Base-by-base conservation (phyloP, 2,888 invertebrate genomes). In the Tridacna gigas region DNA sequence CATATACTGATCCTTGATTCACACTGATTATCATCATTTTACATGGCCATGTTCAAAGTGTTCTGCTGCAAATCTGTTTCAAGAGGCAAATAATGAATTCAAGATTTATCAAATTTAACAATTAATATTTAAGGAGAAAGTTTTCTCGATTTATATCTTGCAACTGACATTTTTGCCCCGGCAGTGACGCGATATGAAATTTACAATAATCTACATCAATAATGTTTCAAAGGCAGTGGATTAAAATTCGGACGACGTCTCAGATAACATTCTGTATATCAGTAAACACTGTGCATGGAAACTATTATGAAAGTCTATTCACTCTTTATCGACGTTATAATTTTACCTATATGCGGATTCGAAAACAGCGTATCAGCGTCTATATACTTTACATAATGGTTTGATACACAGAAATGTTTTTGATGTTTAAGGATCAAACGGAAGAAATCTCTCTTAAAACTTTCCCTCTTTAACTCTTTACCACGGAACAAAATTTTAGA, bases 361-460 rank as follows among this genome's bases (percentile, higher is more conserved):
- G 11, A 61, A 45, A 79, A 61, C 66, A 76, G 73, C 65, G 74
- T 88, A 88, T 86, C 88, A 77, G 51, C 26, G 37, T 74, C 65
- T 78, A 45, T 67, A 66, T 75, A 80, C 74, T 87, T 83, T 83
- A 78, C 67, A 74, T 77, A 82, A 83, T 84, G 86, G 82, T 83
- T 80, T 76, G 83, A 84, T 84, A 82, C 76, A 80, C 83, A 86
- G 37, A 73, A 79, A 79, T 82, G 86, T 82, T 86, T 86, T 86
- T 86, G 86, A 86, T 79, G 82, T 84, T 15, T 65, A 26, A 66
- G 76, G 86, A 85, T 88, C 88, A 88, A 88, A 88, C 86, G 73
- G 25, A 37, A 71, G 22, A 71, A 71, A 71, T 71, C 71, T 67
- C 48, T 48, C 71, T 71, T 37, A 48, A 48, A 47, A 47, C 48